phyloP scores from a whole-genome alignment of 1,140 invertebrate genomes.

The Pseudomyrmex cubaensis region DNA sequence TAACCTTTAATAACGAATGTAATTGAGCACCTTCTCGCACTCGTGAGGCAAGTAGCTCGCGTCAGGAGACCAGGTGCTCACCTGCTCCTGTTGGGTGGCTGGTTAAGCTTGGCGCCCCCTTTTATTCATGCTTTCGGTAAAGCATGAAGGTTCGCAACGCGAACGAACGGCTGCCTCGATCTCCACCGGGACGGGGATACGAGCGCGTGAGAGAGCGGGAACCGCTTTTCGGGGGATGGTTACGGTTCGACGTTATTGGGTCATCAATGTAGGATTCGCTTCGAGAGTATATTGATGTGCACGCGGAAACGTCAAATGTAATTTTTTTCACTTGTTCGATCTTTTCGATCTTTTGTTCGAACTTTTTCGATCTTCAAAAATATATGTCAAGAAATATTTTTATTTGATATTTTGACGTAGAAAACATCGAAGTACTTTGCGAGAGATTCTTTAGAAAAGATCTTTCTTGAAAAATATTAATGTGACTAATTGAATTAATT shows the following conservation, averaged over 20 bases:
- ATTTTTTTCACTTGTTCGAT: not conserved
- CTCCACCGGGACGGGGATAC: constrained; percentile 25
- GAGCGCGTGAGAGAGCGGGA: constrained; percentile 9
- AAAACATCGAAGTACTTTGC: not conserved
- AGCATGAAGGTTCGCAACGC: constrained; percentile 37
- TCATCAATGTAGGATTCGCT: constrained; percentile 13
- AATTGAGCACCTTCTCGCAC: constrained; percentile 59
- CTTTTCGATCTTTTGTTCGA: not conserved
- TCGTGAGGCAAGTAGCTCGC: constrained; percentile 71
- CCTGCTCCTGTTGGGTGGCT: constrained; percentile 75
- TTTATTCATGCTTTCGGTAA: constrained; percentile 60
- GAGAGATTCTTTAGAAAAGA: not conserved
- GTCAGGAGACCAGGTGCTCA: constrained; percentile 78
- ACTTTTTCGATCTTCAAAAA: not conserved
- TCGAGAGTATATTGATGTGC: not conserved
- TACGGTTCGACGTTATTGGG: constrained; percentile 17
- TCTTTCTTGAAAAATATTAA: not conserved
- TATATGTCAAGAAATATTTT: not conserved
- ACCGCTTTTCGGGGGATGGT: constrained; percentile 5
- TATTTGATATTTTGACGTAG: not conserved
- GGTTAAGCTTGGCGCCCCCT: constrained; percentile 69
- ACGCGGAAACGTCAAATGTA: not conserved
- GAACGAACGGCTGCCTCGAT: constrained; percentile 49
- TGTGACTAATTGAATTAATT: not conserved
- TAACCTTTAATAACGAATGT: not conserved